Evolutionary conservation across 2,113 vertebrate genomes (phyloP).

Genomic region (Hydrochoerus hydrochaeris): DNA sequence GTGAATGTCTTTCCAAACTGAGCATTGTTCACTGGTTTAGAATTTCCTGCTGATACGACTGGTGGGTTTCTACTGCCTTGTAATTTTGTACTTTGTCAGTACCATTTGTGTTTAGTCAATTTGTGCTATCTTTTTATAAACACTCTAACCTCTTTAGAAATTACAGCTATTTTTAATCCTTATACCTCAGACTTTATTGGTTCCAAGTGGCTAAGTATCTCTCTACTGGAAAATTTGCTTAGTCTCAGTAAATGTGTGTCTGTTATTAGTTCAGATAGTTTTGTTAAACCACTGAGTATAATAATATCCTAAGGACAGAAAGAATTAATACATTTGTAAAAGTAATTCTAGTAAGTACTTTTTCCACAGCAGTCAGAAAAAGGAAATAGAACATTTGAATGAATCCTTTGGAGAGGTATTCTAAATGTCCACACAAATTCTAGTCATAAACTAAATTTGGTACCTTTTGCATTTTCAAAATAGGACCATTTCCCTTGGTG

Average conservation of each 20-base stretch:
- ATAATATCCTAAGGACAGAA: slow-evolving; percentile 58
- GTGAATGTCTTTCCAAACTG: neutral
- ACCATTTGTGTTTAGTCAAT: neutral
- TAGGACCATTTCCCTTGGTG: neutral
- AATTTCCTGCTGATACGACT: neutral
- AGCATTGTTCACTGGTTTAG: neutral
- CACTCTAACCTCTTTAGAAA: neutral
- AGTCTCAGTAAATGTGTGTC: slow-evolving; percentile 70
- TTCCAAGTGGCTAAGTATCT: slow-evolving; percentile 75
- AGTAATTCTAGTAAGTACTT: slow-evolving; percentile 61
- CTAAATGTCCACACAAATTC: slow-evolving; percentile 7
- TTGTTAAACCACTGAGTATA: slow-evolving; percentile 73
- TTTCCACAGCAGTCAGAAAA: slow-evolving; percentile 34
- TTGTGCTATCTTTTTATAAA: slow-evolving; percentile 60
- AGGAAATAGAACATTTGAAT: slow-evolving; percentile 39
- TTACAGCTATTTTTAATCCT: slow-evolving; percentile 65
- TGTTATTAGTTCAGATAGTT: slow-evolving; percentile 68
- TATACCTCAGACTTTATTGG: slow-evolving; percentile 64
- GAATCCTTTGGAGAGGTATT: slow-evolving; percentile 38
- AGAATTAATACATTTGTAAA: slow-evolving; percentile 67
- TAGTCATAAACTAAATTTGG: neutral
- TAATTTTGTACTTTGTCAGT: neutral
- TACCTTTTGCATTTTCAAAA: neutral
- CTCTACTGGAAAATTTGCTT: slow-evolving; percentile 72
- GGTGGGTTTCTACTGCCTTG: neutral